Evolutionary conservation across 2,797 vertebrate species (phyloP).

Genomic region (Buphagus erythrorhynchus): DNA sequence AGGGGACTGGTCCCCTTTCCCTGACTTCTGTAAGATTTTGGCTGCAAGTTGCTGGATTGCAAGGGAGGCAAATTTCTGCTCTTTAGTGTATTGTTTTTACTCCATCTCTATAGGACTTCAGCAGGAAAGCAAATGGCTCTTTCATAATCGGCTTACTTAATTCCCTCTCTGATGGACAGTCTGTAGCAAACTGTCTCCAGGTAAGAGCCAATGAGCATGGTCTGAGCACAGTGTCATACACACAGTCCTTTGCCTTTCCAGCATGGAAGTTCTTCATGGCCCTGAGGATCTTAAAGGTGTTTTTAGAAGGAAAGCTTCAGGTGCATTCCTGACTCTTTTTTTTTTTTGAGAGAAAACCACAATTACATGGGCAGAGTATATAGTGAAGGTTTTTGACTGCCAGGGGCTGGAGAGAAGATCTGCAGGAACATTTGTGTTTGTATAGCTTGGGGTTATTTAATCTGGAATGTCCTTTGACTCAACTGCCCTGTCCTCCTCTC

Average conservation of each 20-base stretch:
- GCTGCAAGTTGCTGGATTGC: not conserved
- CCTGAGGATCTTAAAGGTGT: not conserved
- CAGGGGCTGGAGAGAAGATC: not conserved
- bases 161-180: not conserved
- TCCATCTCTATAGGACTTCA: not conserved
- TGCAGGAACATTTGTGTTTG: not conserved
- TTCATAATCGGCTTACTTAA: not conserved
- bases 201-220: not conserved
- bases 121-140: not conserved
- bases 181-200: not conserved
- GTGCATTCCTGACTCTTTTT: not conserved
- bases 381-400: not conserved
- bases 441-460: not conserved
- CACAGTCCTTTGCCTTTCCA: not conserved
- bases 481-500: not conserved
- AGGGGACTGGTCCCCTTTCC: not conserved
- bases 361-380: not conserved
- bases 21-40: not conserved
- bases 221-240: not conserved
- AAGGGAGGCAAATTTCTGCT: not conserved
- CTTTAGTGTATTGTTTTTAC: not conserved
- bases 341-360: not conserved
- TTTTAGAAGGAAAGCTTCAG: conserved; percentile 13
- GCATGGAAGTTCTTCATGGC: not conserved
- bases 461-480: not conserved